Percentiles rank a stretch among this genome's conserved stretches.
Evolutionary conservation across 1,140 invertebrate species (phyloP).

Genomic region (Drosophila murphyi): DNA sequence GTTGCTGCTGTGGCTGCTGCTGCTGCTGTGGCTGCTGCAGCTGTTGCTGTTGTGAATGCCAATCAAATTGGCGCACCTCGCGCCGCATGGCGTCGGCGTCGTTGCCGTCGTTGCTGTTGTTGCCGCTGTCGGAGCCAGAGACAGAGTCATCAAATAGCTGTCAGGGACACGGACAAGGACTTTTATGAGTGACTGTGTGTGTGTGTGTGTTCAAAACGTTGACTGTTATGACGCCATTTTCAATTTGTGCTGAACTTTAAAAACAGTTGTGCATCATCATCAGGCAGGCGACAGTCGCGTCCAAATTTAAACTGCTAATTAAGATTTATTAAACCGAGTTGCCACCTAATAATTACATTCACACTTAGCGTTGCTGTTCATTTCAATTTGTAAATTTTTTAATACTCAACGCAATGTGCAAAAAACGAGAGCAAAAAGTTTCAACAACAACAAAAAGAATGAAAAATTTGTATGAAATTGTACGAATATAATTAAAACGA

Average conservation of each 20-base stretch:
- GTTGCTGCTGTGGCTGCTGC: slow-evolving; percentile 6
- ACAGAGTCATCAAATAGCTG: slow-evolving; percentile 65
- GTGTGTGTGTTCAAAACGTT: slow-evolving; percentile 7
- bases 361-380: slow-evolving; percentile 58
- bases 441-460: slow-evolving; percentile 6
- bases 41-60: slow-evolving; percentile 57
- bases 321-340: slow-evolving; percentile 27
- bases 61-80: slow-evolving; percentile 78
- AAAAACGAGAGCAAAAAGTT: slow-evolving; percentile 52
- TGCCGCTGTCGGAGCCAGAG: slow-evolving; percentile 21
- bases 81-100: slow-evolving; percentile 49
- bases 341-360: slow-evolving; percentile 71
- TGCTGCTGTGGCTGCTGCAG: slow-evolving; percentile 16
- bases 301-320: slow-evolving; percentile 26
- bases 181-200: slow-evolving; percentile 9
- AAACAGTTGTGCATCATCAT: background rate
- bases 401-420: slow-evolving; percentile 50
- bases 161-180: slow-evolving; percentile 43
- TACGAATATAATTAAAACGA: slow-evolving; percentile 81
- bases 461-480: slow-evolving; percentile 50
- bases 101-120: slow-evolving; percentile 1
- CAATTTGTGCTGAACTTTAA: slow-evolving; percentile 16
- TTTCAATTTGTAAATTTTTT: slow-evolving; percentile 65
- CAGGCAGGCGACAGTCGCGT: background rate
- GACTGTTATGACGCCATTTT: slow-evolving; percentile 70